Evolutionary conservation across 2,113 vertebrate species (phyloP).

Genomic region (Ceyx margarethae): DNA sequence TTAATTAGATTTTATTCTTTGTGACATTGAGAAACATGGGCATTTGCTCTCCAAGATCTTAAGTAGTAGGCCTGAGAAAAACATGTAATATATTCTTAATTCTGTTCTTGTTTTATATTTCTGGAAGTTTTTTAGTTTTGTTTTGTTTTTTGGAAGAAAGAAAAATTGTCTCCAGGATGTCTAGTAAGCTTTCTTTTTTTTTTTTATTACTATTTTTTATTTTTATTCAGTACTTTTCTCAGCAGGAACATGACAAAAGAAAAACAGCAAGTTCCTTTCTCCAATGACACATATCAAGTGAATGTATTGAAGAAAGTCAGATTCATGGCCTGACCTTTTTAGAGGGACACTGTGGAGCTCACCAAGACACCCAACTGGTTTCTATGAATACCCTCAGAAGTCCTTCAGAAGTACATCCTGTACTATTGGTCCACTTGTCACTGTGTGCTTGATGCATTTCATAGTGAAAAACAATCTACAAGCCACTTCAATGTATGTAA

Average conservation of each 20-base stretch:
- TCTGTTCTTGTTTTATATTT: not conserved
- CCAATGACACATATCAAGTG: not conserved
- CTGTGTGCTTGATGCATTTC: accelerated
- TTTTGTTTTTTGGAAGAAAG: not conserved
- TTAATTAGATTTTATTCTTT: not conserved
- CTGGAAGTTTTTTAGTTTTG: no score
- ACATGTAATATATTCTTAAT: not conserved
- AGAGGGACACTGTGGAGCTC: not conserved
- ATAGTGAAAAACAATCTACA: not conserved
- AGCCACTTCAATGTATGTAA: not conserved
- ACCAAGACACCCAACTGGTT: not conserved
- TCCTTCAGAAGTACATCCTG: not conserved
- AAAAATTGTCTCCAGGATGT: not conserved
- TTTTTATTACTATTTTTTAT: not conserved
- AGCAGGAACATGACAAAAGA: not conserved
- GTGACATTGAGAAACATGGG: not conserved
- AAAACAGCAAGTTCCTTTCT: not conserved
- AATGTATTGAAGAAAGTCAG: not conserved
- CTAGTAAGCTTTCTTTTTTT: not conserved
- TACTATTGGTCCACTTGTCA: accelerated
- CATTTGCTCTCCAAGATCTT: not conserved
- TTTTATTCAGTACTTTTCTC: not conserved
- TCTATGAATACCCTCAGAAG: not conserved
- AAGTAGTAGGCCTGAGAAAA: not conserved
- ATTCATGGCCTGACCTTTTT: not conserved